Percentiles rank a stretch among this genome's conserved stretches.
Conservation (phyloP, 2,113 vertebrate species). For the Epinephelus fuscoguttatus region DNA sequence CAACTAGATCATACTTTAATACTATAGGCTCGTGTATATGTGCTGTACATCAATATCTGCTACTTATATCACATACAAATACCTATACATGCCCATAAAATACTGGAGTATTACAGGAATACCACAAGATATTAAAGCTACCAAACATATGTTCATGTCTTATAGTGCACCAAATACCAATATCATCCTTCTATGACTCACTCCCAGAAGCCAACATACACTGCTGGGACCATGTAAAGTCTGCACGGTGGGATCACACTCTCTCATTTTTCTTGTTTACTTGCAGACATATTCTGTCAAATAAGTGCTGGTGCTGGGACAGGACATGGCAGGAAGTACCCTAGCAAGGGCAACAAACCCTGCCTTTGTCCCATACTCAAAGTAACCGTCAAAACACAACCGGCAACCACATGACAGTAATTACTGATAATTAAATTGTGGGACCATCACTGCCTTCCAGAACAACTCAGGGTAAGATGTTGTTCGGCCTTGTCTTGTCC, state of each 20-base stretch:
- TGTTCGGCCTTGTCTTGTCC: constrained; percentile 18
- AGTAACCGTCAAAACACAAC: constrained; percentile 30
- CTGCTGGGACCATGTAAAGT: neutral
- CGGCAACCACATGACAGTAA: constrained; percentile 78
- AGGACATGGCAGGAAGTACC: constrained; percentile 59
- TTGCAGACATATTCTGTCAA: constrained; percentile 28
- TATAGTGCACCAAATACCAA: neutral
- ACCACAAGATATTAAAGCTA: neutral
- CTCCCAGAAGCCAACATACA: neutral
- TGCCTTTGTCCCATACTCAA: constrained; percentile 75
- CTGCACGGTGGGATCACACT: neutral
- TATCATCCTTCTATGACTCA: neutral
- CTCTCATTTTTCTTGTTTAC: constrained; percentile 65
- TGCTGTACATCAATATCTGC: neutral
- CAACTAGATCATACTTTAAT: neutral
- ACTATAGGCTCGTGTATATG: neutral
- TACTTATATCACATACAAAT: neutral
- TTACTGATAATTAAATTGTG: constrained; percentile 79
- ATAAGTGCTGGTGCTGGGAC: constrained; percentile 15
- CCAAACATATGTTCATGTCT: neutral
- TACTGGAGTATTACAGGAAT: neutral
- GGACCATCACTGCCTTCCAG: constrained; percentile 38
- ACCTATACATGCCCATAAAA: neutral
- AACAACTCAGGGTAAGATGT: constrained; percentile 53
- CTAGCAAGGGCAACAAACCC: constrained; percentile 64